Evolutionary conservation across 1,140 invertebrate genomes (phyloP), one percentile per base, ranked within the genome.

Genomic region (Colletes latitarsis): DNA sequence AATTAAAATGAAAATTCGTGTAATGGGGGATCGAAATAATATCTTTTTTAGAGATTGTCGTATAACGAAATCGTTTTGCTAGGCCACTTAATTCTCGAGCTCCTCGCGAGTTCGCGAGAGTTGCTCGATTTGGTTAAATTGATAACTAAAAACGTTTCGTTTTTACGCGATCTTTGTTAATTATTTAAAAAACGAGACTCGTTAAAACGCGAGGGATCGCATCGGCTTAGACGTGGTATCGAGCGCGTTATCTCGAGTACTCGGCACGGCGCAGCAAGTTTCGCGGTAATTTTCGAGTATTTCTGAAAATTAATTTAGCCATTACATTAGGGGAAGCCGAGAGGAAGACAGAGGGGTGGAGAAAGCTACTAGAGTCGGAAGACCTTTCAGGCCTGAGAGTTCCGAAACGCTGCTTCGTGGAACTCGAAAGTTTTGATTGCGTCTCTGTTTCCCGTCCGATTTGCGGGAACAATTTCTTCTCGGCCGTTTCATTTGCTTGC

Each of bases 351-450:
- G 49, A 12, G 12, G 39, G 39, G 41, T 30, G 52, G 6, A 6
- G 70, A 19, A 53, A 58, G 17, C n/a, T 57, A 15, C 21, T 69
- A 63, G 58, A 55, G 39, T 10, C 70, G 69, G 52, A 55, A 78
- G 19, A 52, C 69, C 76, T 71, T 84, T 69, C 64, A 80, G 77
- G 82, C 76, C 67, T 68, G 0, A 53, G 67, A 41, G 21, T 21
- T 49, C 6, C 46, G 63, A 62, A 86, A 79, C 70, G 86, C 21
- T 15, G 39, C 43, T 21, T 3, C 62, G 71, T 82, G 72, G 81
- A 81, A 71, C 78, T 81, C 60, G 77, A 84, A 87, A 81, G 70
- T 78, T 87, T 75, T 79, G 83, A 85, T 83, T 83, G 78, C 58
- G 70, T 67, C 70, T 62, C 72, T 69, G 4, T 46, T 43, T 15